A percentile compares a stretch with the other conserved stretches of the same genome.
phyloP scores from a whole-genome alignment of 2,113 vertebrate genomes.

The Sinocyclocheilus maitianheensis region DNA sequence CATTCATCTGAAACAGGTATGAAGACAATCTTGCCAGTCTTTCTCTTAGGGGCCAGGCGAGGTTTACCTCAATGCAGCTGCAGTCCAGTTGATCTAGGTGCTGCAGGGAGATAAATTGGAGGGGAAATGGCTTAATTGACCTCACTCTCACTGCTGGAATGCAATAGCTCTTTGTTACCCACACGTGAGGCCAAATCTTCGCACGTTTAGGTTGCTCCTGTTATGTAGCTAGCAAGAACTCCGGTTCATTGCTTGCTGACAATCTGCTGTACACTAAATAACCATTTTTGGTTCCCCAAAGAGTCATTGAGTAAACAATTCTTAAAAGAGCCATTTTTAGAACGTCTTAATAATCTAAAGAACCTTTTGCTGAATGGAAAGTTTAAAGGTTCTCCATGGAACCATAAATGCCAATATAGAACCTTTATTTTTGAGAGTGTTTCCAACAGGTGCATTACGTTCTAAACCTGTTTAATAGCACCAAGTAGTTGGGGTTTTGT shows the following conservation, averaged over 20 bases:
- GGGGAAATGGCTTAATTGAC: constrained; percentile 82
- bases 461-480: not conserved
- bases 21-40: constrained; percentile 72
- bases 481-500: not conserved
- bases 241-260: not conserved
- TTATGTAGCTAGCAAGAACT: not conserved
- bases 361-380: not conserved
- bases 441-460: not conserved
- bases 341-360: not conserved
- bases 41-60: constrained; percentile 69
- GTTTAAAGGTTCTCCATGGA: not conserved
- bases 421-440: not conserved
- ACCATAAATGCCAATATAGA: not conserved
- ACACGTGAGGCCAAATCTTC: constrained; percentile 54
- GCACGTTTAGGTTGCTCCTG: not conserved
- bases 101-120: constrained; percentile 79
- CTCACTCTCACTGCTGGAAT: constrained; percentile 79
- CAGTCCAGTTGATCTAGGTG: constrained; percentile 72
- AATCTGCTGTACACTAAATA: not conserved
- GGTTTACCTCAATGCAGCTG: constrained; percentile 82
- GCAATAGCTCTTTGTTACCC: constrained; percentile 69
- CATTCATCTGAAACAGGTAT: constrained; percentile 69
- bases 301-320: not conserved
- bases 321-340: not conserved
- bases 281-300: not conserved